Base-by-base conservation (phyloP, 2,113 vertebrate genomes). In the Malurus cyaneus region DNA sequence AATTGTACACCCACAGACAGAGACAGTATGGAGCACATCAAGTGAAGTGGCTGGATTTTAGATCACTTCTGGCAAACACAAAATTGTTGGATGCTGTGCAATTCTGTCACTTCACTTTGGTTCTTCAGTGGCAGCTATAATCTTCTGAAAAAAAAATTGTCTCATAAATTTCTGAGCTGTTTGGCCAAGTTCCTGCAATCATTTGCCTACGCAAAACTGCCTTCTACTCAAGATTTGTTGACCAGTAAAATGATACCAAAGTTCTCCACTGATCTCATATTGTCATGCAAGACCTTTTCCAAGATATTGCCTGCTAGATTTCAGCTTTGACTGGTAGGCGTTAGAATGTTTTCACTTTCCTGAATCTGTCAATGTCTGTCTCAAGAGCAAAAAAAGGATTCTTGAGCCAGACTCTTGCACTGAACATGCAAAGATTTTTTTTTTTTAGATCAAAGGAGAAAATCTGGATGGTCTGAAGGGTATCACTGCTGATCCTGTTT, bases 21-120 rank as follows among this genome's bases (percentile, higher is more conserved):
- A 19, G 47, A 60, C n/a, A 28, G 2, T 34, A 24, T 32, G 86
- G 56, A 92, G 64, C 64, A 86, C 60, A 74, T 80, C 67, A 88
- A 80, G 41, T 64, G 49, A 94, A 92, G 85, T 56, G 72, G 31
- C 42, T 62, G 60, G 39, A 70, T 73, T 94, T 93, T 70, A 67
- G 67, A 57, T 81, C 52, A 49, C 41, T 41, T 3, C 57, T 92
- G 90, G 83, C 92, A 92, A 81, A 59, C 42, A 74, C 39, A 74
- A 71, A 57, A 44, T 7, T 66, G 23, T 70, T 96, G 93, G 93
- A 93, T 81, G 69, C 64, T 54, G 65, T 80, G 65, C 86, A 88
- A 56, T 79, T 90, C 92, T 92, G 86, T 93, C 95, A 72, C 90
- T 94, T 90, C 69, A 28, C 80, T 90, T 73, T 8, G 32, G 64